phyloP scores from a whole-genome alignment of 2,888 invertebrate species.

The Leptura quadrifasciata region DNA sequence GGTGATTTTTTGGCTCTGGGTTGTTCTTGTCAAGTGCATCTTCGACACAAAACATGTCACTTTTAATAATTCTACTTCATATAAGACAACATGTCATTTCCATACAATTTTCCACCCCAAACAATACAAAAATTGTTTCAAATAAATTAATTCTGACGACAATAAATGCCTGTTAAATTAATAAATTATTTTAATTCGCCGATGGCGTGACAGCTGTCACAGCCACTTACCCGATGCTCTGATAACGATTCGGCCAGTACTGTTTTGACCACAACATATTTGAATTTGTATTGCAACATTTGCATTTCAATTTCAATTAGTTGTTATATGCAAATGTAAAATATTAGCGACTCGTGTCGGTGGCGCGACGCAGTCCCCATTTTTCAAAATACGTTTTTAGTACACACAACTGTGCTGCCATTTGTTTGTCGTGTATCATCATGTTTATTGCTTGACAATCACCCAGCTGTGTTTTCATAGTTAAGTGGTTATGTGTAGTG shows the following conservation, averaged over 20 bases:
- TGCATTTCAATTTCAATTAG: conserved; percentile 44
- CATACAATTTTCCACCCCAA: no score
- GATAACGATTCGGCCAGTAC: conserved; percentile 12
- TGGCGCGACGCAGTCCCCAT: conserved; percentile 17
- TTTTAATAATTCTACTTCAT: no score
- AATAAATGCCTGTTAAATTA: background rate
- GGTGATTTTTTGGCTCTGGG: no score
- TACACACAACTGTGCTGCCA: background rate
- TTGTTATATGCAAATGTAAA: conserved; percentile 39
- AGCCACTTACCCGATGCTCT: conserved; percentile 21
- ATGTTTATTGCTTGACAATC: background rate
- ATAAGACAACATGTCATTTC: no score
- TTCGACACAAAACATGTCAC: no score
- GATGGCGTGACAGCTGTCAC: conserved; percentile 36
- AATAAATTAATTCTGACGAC: background rate
- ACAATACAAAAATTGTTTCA: no score
- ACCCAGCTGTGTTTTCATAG: conserved; percentile 3
- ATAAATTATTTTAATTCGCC: background rate
- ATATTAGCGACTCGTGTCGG: conserved; percentile 12
- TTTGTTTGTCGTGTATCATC: background rate
- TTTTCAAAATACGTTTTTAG: conserved; percentile 10
- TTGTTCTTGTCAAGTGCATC: no score
- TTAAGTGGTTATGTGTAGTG: background rate
- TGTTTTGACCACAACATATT: conserved; percentile 38
- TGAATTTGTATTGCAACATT: conserved; percentile 33